A percentile compares a stretch with the other conserved stretches of the same genome.
Evolutionary conservation across 2,113 vertebrate genomes (phyloP).

Genomic region (Chloropsis cyanopogon): DNA sequence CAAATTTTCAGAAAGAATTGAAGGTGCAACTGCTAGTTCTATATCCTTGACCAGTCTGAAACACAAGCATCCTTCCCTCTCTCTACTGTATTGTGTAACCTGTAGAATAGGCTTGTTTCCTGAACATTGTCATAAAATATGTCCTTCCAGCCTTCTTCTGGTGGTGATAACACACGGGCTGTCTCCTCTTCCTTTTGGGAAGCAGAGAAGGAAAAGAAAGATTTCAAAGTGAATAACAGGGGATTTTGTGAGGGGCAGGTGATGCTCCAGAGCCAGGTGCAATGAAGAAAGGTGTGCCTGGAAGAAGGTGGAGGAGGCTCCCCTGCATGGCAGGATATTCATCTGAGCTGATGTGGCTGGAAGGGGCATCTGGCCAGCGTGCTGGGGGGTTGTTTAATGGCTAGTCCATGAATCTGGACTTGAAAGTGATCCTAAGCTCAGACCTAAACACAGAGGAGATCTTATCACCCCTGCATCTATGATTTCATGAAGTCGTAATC

Average conservation of each 20-base stretch:
- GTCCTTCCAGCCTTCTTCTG: neutral
- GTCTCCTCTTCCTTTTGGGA: neutral
- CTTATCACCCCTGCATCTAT: neutral
- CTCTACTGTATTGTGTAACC: neutral
- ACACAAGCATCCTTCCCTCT: neutral
- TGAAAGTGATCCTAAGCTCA: neutral
- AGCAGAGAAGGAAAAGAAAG: neutral
- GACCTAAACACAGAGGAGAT: neutral
- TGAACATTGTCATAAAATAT: rapidly evolving
- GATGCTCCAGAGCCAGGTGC: neutral
- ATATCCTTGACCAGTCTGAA: neutral
- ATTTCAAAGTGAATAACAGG: neutral
- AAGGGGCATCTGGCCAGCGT: rapidly evolving
- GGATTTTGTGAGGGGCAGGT: neutral
- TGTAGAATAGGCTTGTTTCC: neutral
- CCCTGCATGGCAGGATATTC: neutral
- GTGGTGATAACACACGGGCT: too few relatives aligned
- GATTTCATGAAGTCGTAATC: neutral
- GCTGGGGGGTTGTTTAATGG: neutral
- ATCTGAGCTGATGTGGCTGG: neutral
- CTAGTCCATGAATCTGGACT: neutral
- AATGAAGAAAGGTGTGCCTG: neutral
- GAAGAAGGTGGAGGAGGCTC: neutral
- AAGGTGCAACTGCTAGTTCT: neutral
- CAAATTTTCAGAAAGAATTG: neutral